These are phyloP conservation scores for Cyprinella venusta DNA, from an alignment of 2,797 vertebrate species.

Conservation along the genomic window DNA sequence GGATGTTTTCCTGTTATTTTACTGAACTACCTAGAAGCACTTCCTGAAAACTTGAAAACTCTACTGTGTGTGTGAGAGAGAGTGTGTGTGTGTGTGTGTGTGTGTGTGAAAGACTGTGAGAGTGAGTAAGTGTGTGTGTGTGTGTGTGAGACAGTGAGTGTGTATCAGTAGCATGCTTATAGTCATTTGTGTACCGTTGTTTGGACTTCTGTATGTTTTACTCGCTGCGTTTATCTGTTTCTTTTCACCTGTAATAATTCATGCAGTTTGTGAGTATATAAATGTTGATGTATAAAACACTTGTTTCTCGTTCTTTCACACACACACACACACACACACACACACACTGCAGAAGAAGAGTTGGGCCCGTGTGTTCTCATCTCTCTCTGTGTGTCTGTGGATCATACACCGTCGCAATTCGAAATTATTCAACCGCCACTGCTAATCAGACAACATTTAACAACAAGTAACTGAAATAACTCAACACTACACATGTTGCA, in stretches of 20 bases:
- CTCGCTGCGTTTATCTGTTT: slow-evolving; percentile 63
- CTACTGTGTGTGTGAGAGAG: slow-evolving; percentile 34
- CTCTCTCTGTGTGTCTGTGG: neutral
- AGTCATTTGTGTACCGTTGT: slow-evolving; percentile 90
- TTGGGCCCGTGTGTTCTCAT: neutral
- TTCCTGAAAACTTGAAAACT: slow-evolving; percentile 84
- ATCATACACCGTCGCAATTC: no score
- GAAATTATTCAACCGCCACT: no score
- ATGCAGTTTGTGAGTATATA: slow-evolving; percentile 78
- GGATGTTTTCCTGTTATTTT: slow-evolving; percentile 56
- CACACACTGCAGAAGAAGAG: neutral
- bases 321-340: neutral
- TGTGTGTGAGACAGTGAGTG: neutral
- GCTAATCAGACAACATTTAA: no score
- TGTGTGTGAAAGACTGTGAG: no score
- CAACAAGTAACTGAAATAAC: no score
- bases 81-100: neutral
- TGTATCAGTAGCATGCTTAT: slow-evolving; percentile 72
- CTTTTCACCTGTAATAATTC: slow-evolving; percentile 79
- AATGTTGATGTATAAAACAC: slow-evolving; percentile 84
- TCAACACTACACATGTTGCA: no score
- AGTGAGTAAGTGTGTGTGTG: neutral
- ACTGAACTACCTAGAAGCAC: slow-evolving; percentile 65
- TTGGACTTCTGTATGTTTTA: slow-evolving; percentile 85
- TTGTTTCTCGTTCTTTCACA: slow-evolving; percentile 70